These are phyloP conservation scores for Maconellicoccus hirsutus DNA, from an alignment of 1,140 invertebrate species.

Conservation along the genomic window DNA sequence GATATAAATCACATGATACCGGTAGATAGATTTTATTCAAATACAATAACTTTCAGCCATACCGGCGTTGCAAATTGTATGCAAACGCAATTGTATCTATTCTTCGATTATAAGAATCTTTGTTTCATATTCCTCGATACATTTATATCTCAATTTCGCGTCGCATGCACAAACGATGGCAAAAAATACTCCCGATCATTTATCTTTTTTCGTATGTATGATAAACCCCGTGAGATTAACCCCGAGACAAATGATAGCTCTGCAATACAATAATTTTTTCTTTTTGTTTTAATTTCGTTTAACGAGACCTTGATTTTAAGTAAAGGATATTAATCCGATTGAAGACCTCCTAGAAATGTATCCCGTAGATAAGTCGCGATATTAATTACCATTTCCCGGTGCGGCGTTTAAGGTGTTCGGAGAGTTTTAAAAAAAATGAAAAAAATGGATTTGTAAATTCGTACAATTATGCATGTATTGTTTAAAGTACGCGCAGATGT, in stretches of 20 bases:
- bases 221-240: background rate
- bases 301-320: conserved; percentile 13
- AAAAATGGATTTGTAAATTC: background rate
- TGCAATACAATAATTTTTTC: background rate
- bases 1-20: no score
- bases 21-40: no score
- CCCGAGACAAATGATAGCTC: background rate
- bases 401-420: background rate
- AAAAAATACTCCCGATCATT: background rate
- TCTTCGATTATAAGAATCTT: background rate
- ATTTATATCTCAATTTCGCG: background rate
- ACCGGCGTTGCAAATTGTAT: no score
- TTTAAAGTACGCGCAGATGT: background rate
- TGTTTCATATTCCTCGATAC: background rate
- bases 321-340: conserved; percentile 13
- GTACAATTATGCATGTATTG: no score
- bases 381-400: conserved; percentile 3
- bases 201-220: background rate
- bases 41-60: no score
- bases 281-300: conserved; percentile 1
- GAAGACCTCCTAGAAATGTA: conserved; percentile 12
- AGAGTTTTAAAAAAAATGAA: background rate
- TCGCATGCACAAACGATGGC: background rate
- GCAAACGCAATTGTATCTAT: background rate
- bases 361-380: conserved; percentile 9